Evolutionary conservation across 2,888 invertebrate genomes (phyloP), one percentile per base, ranked within the genome.

Genomic region (Bibio marci): DNA sequence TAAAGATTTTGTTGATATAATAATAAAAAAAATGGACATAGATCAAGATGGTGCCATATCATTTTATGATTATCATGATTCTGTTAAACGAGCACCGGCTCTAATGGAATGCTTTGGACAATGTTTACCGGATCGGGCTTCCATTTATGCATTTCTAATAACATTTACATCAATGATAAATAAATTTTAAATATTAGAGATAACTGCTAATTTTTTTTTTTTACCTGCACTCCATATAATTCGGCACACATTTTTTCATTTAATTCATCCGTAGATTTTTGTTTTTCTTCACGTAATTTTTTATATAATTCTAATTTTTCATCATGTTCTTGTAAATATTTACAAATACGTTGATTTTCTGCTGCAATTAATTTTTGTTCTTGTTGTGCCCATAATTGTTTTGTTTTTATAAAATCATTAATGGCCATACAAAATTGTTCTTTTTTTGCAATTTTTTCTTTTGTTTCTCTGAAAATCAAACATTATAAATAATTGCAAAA

Each of bases 41-140:
- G 83, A 86, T 51, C 65, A 75, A 43, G 85, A 85, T 50, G 80
- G 80, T 0, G 64, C 73, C 41, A 73, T 85, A 18, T 77, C 74
- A 13, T 74, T 69, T 46, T 62, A 67, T 3, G 81, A 82, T 52
- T 82, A 76, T 52, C 65, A 66, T 30, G 55, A 63, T 12, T 67
- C 78, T 0, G 76, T 83, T 1, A 46, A 60, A 26, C 63, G 66
- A 36, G 75, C 78, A 12, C 76, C 77, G 0, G 64, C 75, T 38
- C 56, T 82, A 14, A 51, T 85, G 35, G 79, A 85, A 53, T 71
- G 72, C 31, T 68, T 85, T 33, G 86, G 85, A 1, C 72, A 73
- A 46, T 78, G 81, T 47, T 59, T 85, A 14, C 85, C 85, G 0
- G 69, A 70, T 39, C 0, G 66, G 67, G 39, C 54, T 6, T 35